phyloP scores from a whole-genome alignment of 2,888 invertebrate species.

The Sympetrum striolatum region DNA sequence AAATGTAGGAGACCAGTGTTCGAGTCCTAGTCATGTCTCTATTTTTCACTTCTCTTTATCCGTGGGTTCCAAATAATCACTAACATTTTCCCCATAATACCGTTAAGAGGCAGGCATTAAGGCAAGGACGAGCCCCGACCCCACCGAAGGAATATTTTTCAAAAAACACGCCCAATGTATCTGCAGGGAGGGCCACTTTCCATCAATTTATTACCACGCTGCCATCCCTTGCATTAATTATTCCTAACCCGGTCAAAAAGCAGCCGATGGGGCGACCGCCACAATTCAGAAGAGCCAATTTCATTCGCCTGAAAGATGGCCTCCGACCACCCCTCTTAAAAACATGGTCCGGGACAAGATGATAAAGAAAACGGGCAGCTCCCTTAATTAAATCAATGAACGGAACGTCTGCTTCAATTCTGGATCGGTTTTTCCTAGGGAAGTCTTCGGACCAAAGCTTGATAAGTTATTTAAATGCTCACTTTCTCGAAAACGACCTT shows the following conservation, averaged over 20 bases:
- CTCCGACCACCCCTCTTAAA: neutral
- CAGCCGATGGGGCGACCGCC: neutral
- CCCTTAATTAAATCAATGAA: conserved; percentile 11
- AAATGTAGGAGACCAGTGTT: too few species aligned
- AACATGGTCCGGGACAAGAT: neutral
- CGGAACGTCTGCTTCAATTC: neutral
- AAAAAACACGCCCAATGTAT: too few species aligned
- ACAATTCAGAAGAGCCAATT: neutral
- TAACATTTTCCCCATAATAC: too few species aligned
- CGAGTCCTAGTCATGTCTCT: too few species aligned
- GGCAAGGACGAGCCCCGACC: too few species aligned
- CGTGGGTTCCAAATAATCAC: too few species aligned
- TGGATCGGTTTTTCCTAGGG: neutral
- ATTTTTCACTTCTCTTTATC: too few species aligned
- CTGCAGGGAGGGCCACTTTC: neutral
- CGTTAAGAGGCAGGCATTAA: too few species aligned
- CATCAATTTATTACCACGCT: neutral
- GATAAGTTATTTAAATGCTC: neutral
- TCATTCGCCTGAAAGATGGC: neutral
- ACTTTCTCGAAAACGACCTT: too few species aligned
- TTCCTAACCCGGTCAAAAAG: neutral
- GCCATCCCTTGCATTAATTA: neutral
- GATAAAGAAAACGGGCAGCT: neutral
- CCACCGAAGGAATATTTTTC: too few species aligned
- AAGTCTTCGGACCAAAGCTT: neutral